These are phyloP conservation scores for Holothuria leucospilota DNA, from an alignment of 53 echinoderm and acorn worm species.

Conservation along the genomic window DNA sequence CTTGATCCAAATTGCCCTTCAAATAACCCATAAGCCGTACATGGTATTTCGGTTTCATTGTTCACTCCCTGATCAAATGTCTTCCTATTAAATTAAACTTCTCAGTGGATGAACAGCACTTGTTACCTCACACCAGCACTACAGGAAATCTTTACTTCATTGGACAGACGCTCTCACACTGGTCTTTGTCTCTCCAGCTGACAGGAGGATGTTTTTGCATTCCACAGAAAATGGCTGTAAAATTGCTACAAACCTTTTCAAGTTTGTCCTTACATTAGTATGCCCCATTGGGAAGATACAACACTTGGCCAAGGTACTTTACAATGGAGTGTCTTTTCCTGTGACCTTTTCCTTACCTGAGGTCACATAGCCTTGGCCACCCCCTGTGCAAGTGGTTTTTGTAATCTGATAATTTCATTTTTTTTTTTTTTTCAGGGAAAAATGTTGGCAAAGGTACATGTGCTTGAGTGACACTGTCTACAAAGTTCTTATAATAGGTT, in stretches of 20 bases:
- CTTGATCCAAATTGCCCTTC: no score
- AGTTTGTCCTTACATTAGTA: no score
- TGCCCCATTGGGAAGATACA: no score
- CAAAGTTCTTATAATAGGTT: background rate
- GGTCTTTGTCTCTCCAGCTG: background rate
- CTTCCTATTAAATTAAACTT: no score
- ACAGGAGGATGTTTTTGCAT: conserved; percentile 24
- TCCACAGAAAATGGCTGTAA: background rate
- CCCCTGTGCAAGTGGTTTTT: conserved; percentile 24
- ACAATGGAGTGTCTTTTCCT: conserved; percentile 12
- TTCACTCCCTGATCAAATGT: no score
- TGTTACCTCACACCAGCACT: background rate
- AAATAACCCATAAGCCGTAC: no score
- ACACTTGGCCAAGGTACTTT: conserved; percentile 28
- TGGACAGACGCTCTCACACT: no score
- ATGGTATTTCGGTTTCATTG: no score
- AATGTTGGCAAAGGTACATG: background rate
- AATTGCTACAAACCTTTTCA: no score
- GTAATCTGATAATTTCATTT: background rate
- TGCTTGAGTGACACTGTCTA: background rate
- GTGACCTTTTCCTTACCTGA: conserved; percentile 28
- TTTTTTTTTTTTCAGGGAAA: background rate
- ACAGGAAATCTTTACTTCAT: background rate
- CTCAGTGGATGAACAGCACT: no score
- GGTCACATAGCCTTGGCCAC: conserved; percentile 35